Conservation (phyloP, 2,888 invertebrate genomes). For the Polia nebulosa region DNA sequence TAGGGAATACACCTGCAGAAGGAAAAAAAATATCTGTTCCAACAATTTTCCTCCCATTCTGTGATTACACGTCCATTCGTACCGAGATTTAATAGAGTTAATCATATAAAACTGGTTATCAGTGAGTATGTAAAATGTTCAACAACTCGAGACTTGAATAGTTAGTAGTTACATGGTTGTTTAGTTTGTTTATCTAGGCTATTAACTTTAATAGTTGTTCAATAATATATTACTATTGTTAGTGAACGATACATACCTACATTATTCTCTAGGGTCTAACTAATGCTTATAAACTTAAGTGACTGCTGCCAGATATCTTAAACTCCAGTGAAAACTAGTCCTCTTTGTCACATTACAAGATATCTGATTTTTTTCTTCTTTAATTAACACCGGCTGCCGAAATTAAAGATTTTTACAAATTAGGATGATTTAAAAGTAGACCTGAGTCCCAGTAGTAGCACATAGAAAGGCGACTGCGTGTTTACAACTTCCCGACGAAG, state of each 20-base stretch:
- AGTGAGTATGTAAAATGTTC: constrained; percentile 3
- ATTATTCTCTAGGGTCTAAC: neutral
- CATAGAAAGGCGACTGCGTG: too few relatives aligned
- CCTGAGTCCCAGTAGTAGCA: too few relatives aligned
- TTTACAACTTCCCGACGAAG: constrained; percentile 17
- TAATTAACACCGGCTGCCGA: too few relatives aligned
- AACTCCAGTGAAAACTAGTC: too few relatives aligned
- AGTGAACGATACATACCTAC: neutral
- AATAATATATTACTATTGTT: constrained; percentile 8
- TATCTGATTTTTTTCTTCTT: too few relatives aligned
- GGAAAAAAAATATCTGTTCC: too few relatives aligned
- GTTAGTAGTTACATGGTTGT: neutral
- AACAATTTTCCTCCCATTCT: neutral
- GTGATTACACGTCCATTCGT: constrained; percentile 4
- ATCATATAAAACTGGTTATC: neutral
- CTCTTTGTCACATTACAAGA: too few relatives aligned
- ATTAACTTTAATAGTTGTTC: constrained; percentile 29
- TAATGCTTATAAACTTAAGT: too few relatives aligned
- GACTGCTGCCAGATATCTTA: too few relatives aligned
- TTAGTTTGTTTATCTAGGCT: constrained; percentile 4
- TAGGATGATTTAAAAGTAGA: too few relatives aligned
- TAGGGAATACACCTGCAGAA: too few relatives aligned
- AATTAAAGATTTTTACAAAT: too few relatives aligned
- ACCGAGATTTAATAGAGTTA: neutral
- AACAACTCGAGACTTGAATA: constrained; percentile 4